Evolutionary conservation across 2,797 vertebrate species (phyloP), one percentile per base, ranked within the genome.

Genomic region (Glyptemys insculpta): DNA sequence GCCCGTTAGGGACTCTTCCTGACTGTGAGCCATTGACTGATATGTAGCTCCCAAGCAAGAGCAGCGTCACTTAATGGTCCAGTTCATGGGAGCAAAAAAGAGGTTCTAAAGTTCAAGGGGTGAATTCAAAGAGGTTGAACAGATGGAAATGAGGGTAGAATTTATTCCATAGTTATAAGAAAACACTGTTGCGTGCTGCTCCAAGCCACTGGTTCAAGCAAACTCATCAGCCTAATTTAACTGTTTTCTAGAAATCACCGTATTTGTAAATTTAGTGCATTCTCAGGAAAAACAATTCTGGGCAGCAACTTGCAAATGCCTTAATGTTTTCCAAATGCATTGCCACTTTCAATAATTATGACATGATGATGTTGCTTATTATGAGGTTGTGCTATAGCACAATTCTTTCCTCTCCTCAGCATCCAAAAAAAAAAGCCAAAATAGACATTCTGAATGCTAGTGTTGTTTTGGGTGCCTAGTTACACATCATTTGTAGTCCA

Each of bases 301-400:
- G 31, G 82, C 65, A 96, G n/a, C 86, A 86, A 88, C 79, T 92
- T 92, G 81, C 41, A 96, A 94, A 92, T 41, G 89, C 87, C 74
- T 96, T 94, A 41, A 41, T 79, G 19, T 96, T 97, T 98, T 97
- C 95, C 95, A 96, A 97, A 91, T 44, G 54, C 79, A 54, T 79
- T 79, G 37, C 54, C 94, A 49, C 62, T 88, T 83, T 79, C 11
- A 79, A 86, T 72, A 92, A 10, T 87, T 96, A 92, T 37, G 79
- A 90, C 84, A 92, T 23, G 79, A 93, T 18, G 79, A 83, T 59
- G 44, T 18, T 97, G 84, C 44, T 96, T 96, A 92, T 96, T 96
- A 89, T 57, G 88, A n/a, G n/a, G 72, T 94, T 96, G 79, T 87
- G 86, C 93, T 95, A 89, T 68, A 83, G 72, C 62, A 81, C 93